Conservation (phyloP, 2,888 invertebrate genomes). For the Mesorhabditis spiculigera region DNA sequence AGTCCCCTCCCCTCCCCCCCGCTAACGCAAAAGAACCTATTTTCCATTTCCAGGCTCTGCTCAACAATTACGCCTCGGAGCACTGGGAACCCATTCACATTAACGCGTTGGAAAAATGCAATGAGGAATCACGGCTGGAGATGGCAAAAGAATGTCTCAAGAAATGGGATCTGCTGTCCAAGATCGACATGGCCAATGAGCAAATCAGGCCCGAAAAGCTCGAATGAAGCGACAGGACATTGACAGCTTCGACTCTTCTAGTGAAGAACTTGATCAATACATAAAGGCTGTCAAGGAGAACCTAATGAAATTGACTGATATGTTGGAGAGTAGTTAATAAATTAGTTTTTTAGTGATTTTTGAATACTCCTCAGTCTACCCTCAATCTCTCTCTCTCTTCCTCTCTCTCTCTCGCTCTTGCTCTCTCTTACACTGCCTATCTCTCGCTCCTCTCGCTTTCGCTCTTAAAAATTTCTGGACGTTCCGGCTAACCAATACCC, state of each 20-base stretch:
- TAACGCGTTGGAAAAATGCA: constrained; percentile 20
- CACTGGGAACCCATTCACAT: constrained; percentile 16
- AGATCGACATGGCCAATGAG: constrained; percentile 21
- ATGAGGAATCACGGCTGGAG: constrained; percentile 18
- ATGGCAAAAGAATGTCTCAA: constrained; percentile 18
- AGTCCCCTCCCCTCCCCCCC: too few species aligned
- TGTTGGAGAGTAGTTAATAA: constrained; percentile 7
- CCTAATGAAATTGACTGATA: constrained; percentile 17
- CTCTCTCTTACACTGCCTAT: too few species aligned
- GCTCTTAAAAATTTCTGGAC: too few species aligned
- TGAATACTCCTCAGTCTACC: too few species aligned
- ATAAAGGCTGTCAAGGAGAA: constrained; percentile 19
- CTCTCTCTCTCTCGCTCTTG: too few species aligned
- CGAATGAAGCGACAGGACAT: constrained; percentile 18
- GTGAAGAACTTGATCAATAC: constrained; percentile 23
- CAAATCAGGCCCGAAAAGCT: constrained; percentile 20
- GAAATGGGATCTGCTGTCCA: constrained; percentile 18
- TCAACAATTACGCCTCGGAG: constrained; percentile 14
- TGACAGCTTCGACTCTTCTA: constrained; percentile 18
- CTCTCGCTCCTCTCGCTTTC: too few species aligned
- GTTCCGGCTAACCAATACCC: too few species aligned
- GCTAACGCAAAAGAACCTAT: too few species aligned
- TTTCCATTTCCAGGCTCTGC: constrained; percentile 12
- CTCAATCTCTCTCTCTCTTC: too few species aligned
- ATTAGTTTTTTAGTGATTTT: too few species aligned